A percentile compares a stretch with the other conserved stretches of the same genome.
Evolutionary conservation across 2,888 invertebrate genomes (phyloP).

Genomic region (Hirudinaria manillensis): DNA sequence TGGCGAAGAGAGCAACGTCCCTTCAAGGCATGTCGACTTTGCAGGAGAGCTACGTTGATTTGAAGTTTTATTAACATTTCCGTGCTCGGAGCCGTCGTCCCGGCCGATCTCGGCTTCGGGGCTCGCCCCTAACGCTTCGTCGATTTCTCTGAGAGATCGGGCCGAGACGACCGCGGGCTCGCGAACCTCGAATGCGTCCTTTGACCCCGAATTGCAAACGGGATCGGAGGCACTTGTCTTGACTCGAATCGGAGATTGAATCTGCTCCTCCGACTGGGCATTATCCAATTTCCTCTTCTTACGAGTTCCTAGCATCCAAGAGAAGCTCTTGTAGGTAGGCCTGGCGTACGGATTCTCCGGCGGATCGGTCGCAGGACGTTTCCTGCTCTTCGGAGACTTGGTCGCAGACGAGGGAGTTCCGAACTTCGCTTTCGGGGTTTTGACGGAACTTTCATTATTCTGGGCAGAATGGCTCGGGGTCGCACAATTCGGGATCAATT

Average conservation of each 20-base stretch:
- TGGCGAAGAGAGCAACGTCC: no score
- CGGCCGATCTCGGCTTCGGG: no score
- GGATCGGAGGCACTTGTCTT: neutral
- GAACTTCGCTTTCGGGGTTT: neutral
- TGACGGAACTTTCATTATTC: neutral
- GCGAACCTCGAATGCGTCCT: neutral
- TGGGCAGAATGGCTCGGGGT: neutral
- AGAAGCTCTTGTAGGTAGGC: conserved; percentile 32
- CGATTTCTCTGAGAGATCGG: no score
- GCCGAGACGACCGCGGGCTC: neutral
- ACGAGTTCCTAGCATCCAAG: conserved; percentile 31
- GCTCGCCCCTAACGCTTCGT: no score
- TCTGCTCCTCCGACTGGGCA: neutral
- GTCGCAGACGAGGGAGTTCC: neutral
- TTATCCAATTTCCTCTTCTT: conserved; percentile 17
- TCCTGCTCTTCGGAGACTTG: neutral
- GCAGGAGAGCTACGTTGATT: no score
- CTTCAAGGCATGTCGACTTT: no score
- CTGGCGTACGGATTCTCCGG: conserved; percentile 31
- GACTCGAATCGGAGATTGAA: neutral
- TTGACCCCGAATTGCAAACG: neutral
- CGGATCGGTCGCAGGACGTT: neutral
- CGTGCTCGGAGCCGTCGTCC: no score
- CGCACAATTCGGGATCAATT: neutral
- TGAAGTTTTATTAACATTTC: no score